Percentiles rank a stretch among this genome's conserved stretches.
phyloP scores from a whole-genome alignment of 2,797 vertebrate species.

The Channa striata region DNA sequence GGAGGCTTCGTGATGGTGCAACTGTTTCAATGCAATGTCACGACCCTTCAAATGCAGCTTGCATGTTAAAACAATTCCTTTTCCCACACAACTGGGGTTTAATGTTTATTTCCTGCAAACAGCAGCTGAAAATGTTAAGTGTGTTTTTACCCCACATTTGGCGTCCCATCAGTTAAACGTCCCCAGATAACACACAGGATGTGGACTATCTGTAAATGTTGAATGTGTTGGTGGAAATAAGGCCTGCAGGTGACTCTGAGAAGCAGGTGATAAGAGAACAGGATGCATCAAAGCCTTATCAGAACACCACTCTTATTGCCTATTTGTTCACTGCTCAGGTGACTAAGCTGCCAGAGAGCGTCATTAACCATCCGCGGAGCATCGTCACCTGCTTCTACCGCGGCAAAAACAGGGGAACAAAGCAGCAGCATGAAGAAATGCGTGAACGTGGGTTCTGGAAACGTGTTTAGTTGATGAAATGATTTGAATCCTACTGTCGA shows the following conservation, averaged over 20 bases:
- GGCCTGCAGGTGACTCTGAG: constrained; percentile 47
- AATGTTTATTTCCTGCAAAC: neutral
- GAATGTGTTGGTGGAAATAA: constrained; percentile 7
- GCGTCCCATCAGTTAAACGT: neutral
- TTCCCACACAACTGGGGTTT: neutral
- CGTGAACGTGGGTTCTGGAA: neutral
- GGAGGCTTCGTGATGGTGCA: too few species aligned
- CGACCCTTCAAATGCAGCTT: too few species aligned
- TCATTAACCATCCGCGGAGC: constrained; percentile 35
- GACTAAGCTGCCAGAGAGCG: constrained; percentile 33
- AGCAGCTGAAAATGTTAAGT: neutral
- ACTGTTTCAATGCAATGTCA: too few species aligned
- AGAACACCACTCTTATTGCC: constrained; percentile 35
- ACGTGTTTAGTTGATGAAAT: too few species aligned
- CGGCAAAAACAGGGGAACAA: neutral
- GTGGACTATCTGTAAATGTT: neutral
- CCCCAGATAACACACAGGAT: neutral
- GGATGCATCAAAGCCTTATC: constrained; percentile 62
- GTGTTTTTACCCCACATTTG: neutral
- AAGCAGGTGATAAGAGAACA: constrained; percentile 39
- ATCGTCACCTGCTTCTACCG: constrained; percentile 9
- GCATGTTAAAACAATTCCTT: too few species aligned
- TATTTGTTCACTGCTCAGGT: constrained; percentile 52
- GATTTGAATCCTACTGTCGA: too few species aligned
- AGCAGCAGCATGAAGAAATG: neutral